phyloP scores from a whole-genome alignment of 2,113 vertebrate species.

The Chaetura pelagica region DNA sequence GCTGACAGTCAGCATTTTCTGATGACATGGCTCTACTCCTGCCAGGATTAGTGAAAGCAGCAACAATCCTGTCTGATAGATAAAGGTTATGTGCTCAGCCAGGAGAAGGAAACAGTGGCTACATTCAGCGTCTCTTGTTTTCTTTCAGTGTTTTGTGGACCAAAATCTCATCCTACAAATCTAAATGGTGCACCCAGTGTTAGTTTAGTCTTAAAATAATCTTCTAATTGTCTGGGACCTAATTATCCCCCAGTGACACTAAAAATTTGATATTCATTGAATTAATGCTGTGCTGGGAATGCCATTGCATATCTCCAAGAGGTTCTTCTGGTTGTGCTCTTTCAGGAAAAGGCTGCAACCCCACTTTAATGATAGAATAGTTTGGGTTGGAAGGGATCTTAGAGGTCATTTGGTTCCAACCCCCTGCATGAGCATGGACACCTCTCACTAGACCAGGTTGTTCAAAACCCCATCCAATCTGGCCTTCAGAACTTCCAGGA shows the following conservation, averaged over 20 bases:
- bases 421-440: too few relatives aligned
- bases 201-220: background rate
- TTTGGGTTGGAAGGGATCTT: too few relatives aligned
- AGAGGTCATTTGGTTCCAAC: too few relatives aligned
- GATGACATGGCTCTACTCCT: background rate
- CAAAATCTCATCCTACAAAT: background rate
- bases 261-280: background rate
- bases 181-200: background rate
- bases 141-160: background rate
- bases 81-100: background rate
- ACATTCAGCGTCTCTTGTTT: background rate
- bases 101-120: background rate
- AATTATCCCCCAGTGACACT: background rate
- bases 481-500: too few relatives aligned
- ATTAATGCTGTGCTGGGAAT: rapidly evolving
- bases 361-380: background rate
- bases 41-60: background rate
- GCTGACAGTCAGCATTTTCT: background rate
- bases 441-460: too few relatives aligned
- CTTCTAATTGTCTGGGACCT: background rate
- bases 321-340: background rate
- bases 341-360: background rate
- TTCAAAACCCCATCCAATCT: too few relatives aligned
- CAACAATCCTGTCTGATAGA: background rate
- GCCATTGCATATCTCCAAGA: background rate